phyloP scores from a whole-genome alignment of 2,113 vertebrate species.

The Campylomormyrus tamandua region DNA sequence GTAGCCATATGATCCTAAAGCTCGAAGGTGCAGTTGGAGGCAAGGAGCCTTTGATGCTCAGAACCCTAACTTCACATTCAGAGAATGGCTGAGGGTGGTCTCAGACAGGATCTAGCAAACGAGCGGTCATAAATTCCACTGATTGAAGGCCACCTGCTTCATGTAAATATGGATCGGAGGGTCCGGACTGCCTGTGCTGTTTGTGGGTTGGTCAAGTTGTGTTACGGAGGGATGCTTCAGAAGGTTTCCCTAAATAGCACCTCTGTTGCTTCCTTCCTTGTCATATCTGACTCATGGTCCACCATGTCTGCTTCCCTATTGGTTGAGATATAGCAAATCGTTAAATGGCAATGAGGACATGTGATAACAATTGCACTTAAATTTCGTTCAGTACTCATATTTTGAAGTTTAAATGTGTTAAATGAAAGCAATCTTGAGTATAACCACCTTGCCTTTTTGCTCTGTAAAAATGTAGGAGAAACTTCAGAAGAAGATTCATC shows the following conservation, averaged over 20 bases:
- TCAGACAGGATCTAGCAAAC: background rate
- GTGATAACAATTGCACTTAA: background rate
- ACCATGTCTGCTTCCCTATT: background rate
- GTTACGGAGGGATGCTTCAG: background rate
- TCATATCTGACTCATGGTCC: background rate
- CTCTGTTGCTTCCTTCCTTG: background rate
- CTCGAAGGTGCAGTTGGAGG: background rate
- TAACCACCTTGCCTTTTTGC: background rate
- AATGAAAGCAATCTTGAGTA: background rate
- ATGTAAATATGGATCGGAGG: background rate
- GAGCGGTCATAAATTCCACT: background rate
- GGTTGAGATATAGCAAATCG: background rate
- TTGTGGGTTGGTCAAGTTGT: background rate
- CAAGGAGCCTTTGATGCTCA: background rate
- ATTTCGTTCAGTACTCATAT: background rate
- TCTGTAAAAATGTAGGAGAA: background rate
- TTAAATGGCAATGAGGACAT: background rate
- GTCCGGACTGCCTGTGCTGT: background rate
- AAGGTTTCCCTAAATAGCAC: background rate
- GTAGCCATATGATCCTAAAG: background rate
- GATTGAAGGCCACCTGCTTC: background rate
- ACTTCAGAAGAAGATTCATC: background rate
- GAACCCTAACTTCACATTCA: background rate
- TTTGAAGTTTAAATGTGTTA: background rate
- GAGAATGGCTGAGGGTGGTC: background rate